Evolutionary conservation across 2,797 vertebrate genomes (phyloP), one percentile per base, ranked within the genome.

Genomic region (Mormyrus hasselquistii): DNA sequence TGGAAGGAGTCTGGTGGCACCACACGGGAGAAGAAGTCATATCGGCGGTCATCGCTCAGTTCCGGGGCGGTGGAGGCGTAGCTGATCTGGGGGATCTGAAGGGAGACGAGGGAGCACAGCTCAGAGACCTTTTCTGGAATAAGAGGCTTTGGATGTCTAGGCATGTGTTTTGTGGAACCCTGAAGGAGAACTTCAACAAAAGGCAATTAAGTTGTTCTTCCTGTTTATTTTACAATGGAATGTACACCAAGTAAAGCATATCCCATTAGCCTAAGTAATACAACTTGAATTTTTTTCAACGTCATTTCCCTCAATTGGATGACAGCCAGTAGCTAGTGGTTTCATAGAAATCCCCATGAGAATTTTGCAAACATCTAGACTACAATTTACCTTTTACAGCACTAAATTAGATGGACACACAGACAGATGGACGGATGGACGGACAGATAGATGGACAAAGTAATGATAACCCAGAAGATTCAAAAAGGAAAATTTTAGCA

Each of bases 21-120:
- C 89, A 98, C 98, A 0, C 98, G 95, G 0, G 98, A 98, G 95
- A 98, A 98, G 97, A 98, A 98, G 94, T 98, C 97, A 57, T 98
- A 98, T 2, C 98, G 96, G 22, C 97, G 96, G 93, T 98, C 97
- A 9, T 98, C 98, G 8, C 98, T 98, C 89, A 98, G 95, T 94
- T 98, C 98, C 0, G 98, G 97, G 25, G 98, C 98, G 0, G 98
- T 99, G 91, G 98, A 99, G 0, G 97, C 97, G 6, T 99, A 99
- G 94, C 98, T 99, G 93, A 99, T 96, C 95, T 99, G 98, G 79
- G 98, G 98, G 90, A 98, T 98, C 98, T 98, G 95, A 8, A 91
- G 92, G 91, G 25, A 69, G 38, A 52, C 7, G 12, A n/a, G n/a
- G 84, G 85, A 25, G 8, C 3, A 25, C 16, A n/a, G 57, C 57